Evolutionary conservation across 2,888 invertebrate genomes (phyloP).

Genomic region (Osmoderma eremita): DNA sequence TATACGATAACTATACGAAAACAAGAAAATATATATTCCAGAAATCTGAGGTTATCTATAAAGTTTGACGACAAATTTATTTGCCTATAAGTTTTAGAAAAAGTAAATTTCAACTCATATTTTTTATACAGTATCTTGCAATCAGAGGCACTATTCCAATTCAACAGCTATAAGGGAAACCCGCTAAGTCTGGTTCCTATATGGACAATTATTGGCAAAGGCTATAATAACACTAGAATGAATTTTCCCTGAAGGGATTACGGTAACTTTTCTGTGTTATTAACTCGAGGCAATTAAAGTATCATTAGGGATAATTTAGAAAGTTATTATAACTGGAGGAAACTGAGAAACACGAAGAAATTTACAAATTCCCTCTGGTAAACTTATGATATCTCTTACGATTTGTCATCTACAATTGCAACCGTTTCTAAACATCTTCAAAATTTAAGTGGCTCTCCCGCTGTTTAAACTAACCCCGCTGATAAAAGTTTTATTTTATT

Average conservation of each 20-base stretch:
- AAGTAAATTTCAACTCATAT: too few species aligned
- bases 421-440: conserved; percentile 21
- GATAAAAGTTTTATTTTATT: conserved; percentile 37
- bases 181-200: too few species aligned
- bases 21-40: too few species aligned
- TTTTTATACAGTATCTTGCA: too few species aligned
- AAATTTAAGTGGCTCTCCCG: conserved; percentile 17
- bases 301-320: neutral
- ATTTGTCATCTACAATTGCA: conserved; percentile 21
- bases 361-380: conserved; percentile 12
- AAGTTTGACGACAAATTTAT: too few species aligned
- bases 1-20: too few species aligned
- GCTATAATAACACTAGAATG: too few species aligned
- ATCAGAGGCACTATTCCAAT: too few species aligned
- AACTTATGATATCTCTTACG: conserved; percentile 16
- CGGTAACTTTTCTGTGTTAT: neutral
- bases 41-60: too few species aligned
- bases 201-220: too few species aligned
- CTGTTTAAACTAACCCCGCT: conserved; percentile 19
- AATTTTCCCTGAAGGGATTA: neutral
- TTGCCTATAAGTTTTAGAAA: too few species aligned
- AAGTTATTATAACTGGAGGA: conserved; percentile 3
- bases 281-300: conserved; percentile 3
- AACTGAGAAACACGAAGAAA: conserved; percentile 9
- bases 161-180: too few species aligned